phyloP scores from a whole-genome alignment of 2,797 vertebrate species.

The Amblyopsis hoosieri region DNA sequence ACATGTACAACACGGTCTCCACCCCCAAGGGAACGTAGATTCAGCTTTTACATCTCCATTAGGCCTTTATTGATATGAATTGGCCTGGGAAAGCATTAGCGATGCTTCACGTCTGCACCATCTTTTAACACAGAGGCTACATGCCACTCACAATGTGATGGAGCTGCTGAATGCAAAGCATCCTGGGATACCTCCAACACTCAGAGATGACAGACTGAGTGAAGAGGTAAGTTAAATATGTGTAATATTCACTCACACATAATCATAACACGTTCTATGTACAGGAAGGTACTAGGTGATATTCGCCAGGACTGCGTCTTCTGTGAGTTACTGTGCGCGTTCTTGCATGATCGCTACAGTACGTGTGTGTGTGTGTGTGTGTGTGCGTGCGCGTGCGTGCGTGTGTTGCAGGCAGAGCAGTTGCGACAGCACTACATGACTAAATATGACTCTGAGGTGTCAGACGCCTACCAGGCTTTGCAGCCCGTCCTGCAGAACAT shows the following conservation, averaged over 20 bases:
- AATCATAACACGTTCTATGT: not conserved
- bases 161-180: conserved; percentile 91
- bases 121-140: conserved; percentile 85
- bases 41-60: no score
- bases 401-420: conserved; percentile 84
- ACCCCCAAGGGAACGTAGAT: no score
- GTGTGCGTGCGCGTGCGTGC: not conserved
- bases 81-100: not conserved
- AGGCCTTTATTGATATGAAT: not conserved
- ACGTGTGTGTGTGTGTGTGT: not conserved
- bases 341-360: not conserved
- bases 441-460: conserved; percentile 94
- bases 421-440: conserved; percentile 97
- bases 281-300: no score
- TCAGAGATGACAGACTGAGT: conserved; percentile 88
- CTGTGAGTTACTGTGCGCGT: not conserved
- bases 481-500: conserved; percentile 92
- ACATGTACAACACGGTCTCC: not conserved
- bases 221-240: conserved; percentile 84
- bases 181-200: conserved; percentile 91
- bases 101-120: not conserved
- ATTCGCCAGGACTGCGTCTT: not conserved
- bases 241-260: not conserved
- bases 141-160: conserved; percentile 98
- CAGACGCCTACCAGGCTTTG: conserved; percentile 89